phyloP scores from a whole-genome alignment of 1,140 invertebrate species.

The Babylonia areolata region DNA sequence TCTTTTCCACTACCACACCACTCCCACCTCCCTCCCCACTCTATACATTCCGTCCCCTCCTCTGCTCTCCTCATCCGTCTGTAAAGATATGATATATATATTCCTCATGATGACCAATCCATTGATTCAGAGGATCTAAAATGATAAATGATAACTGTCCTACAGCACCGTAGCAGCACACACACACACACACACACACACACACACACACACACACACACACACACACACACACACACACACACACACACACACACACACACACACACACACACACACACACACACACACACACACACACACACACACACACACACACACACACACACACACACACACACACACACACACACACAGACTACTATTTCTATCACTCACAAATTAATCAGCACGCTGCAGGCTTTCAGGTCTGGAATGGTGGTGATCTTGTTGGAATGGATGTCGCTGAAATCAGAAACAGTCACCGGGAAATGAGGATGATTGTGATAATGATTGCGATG shows the following conservation, averaged over 20 bases:
- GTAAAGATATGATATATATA: too few relatives aligned
- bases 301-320: background rate
- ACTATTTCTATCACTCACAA: constrained; percentile 85
- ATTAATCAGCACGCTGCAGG: constrained; percentile 83
- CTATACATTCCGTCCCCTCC: too few relatives aligned
- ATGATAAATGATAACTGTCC: too few relatives aligned
- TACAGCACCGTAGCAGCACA: too few relatives aligned
- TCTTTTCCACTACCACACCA: too few relatives aligned
- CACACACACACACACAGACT: constrained; percentile 1
- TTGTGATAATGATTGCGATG: too few relatives aligned
- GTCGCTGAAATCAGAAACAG: constrained; percentile 67
- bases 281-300: background rate
- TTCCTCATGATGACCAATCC: too few relatives aligned
- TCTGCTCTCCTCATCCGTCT: too few relatives aligned
- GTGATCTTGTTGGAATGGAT: constrained; percentile 74
- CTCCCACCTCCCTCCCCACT: too few relatives aligned
- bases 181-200: background rate
- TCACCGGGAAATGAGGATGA: too few relatives aligned
- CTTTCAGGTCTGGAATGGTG: constrained; percentile 66
- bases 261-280: background rate
- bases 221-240: too few relatives aligned
- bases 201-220: background rate
- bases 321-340: background rate
- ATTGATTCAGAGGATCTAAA: too few relatives aligned
- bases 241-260: background rate